Evolutionary conservation across 1,140 invertebrate species (phyloP).

Genomic region (Drosophila busckii): DNA sequence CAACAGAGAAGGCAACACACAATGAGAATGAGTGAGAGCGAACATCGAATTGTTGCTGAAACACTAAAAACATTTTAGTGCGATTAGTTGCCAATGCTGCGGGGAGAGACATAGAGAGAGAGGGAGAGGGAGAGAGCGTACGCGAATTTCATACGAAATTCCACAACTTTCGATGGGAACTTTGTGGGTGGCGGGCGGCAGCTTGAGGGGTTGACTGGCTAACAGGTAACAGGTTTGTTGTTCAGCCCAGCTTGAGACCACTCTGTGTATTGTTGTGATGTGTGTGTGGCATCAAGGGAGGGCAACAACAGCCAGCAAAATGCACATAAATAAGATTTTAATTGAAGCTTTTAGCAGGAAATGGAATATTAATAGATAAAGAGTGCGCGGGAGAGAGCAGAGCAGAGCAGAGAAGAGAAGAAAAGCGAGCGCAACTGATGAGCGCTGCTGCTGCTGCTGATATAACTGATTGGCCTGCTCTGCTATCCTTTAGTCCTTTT

Average conservation of each 20-base stretch:
- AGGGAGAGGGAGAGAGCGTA: no score
- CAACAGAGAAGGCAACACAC: no score
- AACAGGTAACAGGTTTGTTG: constrained; percentile 3
- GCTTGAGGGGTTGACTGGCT: no score
- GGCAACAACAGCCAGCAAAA: constrained; percentile 18
- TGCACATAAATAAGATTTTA: constrained; percentile 59
- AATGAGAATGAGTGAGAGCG: background rate
- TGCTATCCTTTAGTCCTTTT: background rate
- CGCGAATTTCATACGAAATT: no score
- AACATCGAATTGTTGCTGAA: constrained; percentile 23
- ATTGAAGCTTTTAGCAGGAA: constrained; percentile 65
- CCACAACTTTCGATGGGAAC: no score
- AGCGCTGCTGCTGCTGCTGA: constrained; percentile 27
- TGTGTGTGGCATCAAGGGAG: constrained; percentile 5
- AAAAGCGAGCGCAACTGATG: no score
- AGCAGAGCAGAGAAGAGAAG: no score
- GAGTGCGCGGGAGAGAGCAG: no score
- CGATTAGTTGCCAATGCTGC: constrained; percentile 40
- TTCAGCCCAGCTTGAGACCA: constrained; percentile 32
- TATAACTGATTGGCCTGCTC: background rate
- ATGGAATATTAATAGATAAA: constrained; percentile 65
- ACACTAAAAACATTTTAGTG: constrained; percentile 60
- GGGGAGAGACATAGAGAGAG: background rate
- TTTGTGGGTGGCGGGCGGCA: no score
- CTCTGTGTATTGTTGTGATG: constrained; percentile 18